These are phyloP conservation scores for Trissolcus japonicus DNA, from an alignment of 2,888 invertebrate genomes.

Conservation along the genomic window DNA sequence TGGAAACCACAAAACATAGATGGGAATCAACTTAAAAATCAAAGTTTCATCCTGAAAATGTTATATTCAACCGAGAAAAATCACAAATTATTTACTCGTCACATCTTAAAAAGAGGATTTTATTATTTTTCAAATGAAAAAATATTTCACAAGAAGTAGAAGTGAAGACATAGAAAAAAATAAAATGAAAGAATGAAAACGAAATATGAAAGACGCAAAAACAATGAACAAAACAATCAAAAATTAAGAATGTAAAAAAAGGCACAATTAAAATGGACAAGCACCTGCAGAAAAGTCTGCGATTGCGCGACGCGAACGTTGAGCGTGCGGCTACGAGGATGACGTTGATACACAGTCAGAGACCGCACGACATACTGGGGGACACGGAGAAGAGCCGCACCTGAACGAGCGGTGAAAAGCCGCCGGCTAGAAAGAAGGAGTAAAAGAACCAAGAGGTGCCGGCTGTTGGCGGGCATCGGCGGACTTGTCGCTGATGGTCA, in stretches of 20 bases:
- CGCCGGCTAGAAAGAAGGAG: constrained; percentile 53
- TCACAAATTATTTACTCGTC: too few relatives aligned
- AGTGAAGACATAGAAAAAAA: not conserved
- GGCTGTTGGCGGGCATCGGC: constrained; percentile 26
- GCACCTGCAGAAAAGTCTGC: constrained; percentile 7
- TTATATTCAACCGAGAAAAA: too few relatives aligned
- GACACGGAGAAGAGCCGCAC: constrained; percentile 35
- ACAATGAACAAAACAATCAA: not conserved
- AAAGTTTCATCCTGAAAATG: too few relatives aligned
- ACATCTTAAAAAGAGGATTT: too few relatives aligned
- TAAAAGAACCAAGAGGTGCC: constrained; percentile 50
- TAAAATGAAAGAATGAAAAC: not conserved
- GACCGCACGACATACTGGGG: constrained; percentile 58
- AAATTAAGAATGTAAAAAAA: too few relatives aligned
- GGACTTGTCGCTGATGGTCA: constrained; percentile 51
- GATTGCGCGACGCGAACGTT: constrained; percentile 5
- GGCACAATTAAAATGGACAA: not conserved
- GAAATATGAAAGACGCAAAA: not conserved
- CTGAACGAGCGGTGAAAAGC: constrained; percentile 57
- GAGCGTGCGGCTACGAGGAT: constrained; percentile 32
- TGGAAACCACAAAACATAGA: too few relatives aligned
- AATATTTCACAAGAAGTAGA: not conserved
- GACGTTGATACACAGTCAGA: constrained; percentile 56
- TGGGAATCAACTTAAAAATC: too few relatives aligned
- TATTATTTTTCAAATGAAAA: too few relatives aligned